Evolutionary conservation across 2,888 invertebrate genomes (phyloP), one percentile per base, ranked within the genome.

Genomic region (Lasioglossum villosulum): DNA sequence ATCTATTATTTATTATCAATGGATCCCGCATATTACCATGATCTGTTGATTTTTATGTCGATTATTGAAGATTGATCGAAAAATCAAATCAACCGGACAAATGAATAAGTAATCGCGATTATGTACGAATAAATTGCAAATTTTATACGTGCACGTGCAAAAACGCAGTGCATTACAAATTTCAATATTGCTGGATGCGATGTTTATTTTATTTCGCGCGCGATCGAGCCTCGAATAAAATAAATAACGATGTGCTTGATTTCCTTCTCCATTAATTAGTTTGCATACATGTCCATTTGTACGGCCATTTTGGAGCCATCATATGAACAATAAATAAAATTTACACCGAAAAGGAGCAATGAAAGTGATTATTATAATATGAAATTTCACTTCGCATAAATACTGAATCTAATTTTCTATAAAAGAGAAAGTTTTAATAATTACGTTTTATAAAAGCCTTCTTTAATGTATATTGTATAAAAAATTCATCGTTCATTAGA

Each of bases 401-500:
- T 19, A 23, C 0, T 23, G 10, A 0, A 37, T 68, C 0, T 23
- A 37, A 37, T 68, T 68, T 30, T 3, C 10, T 68, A 23, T 23
- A 23, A 23, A 68, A 68, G 37, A 37, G 30, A 68, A 23, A 68
- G 4, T 37, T 37, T 23, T 5, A 37, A 37, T 68, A 23, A 68
- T 23, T 2, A 68, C 1, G 19, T 68, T 19, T 30, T 16, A 30
- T 27, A 63, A 16, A 30, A 16, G 16, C 27, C 5, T 16, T 16
- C 16, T 16, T n/a, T 16, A 16, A 16, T 14, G 2, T 8, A 10
- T 2, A 23, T 37, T 37, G 37, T 16, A 68, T 39, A 39, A 70
- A 16, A 70, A 37, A 27, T 70, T 14, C 19, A 68, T 1, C 23
- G 19, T 68, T 68, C 48, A 52, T 76, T 76, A 76, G 48, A 76